Conservation (phyloP, 2,113 vertebrate genomes). For the Herpetotheres cachinnans region DNA sequence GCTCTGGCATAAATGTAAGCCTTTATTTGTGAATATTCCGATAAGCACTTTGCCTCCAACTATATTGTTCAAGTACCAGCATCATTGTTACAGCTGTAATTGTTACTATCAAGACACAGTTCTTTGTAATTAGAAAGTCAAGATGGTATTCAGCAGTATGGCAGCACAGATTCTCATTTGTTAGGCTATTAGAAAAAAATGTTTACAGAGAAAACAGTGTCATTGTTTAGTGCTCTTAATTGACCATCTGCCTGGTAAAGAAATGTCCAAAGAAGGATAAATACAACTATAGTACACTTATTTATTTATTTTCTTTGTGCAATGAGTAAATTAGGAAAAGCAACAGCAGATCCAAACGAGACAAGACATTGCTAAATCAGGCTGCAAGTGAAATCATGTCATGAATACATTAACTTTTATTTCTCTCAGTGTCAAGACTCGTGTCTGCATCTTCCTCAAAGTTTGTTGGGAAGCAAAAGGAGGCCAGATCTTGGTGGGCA, state of each 20-base stretch:
- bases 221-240: conserved; percentile 87
- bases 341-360: conserved; percentile 67
- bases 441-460: conserved; percentile 47
- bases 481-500: conserved; percentile 60
- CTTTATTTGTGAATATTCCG: conserved; percentile 81
- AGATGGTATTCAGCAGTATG: conserved; percentile 83
- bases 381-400: conserved; percentile 69
- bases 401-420: conserved; percentile 65
- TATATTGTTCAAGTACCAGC: conserved; percentile 77
- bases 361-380: conserved; percentile 73
- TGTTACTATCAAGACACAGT: conserved; percentile 85
- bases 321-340: conserved; percentile 75
- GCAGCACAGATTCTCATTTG: conserved; percentile 83
- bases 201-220: conserved; percentile 86
- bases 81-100: conserved; percentile 84
- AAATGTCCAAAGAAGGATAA: conserved; percentile 85
- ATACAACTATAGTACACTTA: conserved; percentile 77
- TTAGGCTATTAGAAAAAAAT: conserved; percentile 86
- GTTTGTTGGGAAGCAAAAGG: conserved; percentile 61
- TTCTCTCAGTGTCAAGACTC: conserved; percentile 64
- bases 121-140: conserved; percentile 89
- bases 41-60: conserved; percentile 82
- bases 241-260: conserved; percentile 85
- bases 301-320: conserved; percentile 80
- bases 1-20: conserved; percentile 74